Base-by-base conservation (phyloP, 2,888 invertebrate genomes). In the Napeogenes sylphis region DNA sequence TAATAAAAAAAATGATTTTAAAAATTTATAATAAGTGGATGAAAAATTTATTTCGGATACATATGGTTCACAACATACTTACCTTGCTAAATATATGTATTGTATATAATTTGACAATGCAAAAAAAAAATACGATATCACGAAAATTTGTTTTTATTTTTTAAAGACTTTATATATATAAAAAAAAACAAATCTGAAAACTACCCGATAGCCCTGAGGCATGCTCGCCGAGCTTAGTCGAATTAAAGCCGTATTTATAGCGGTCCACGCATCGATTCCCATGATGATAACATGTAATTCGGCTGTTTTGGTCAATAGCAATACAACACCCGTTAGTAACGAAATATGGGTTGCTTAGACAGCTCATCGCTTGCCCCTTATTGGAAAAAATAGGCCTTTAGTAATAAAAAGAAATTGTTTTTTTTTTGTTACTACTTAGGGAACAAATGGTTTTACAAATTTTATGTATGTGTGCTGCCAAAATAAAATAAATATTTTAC, bases 191-290 rank as follows among this genome's bases (percentile, higher is more conserved):
- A 6, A 47, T 3, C 47, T 21, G 21, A 51, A 45, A 61, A 45
- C 46, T 45, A 55, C n/a, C 59, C 54, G 66, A 53, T 66, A 72
- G 60, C 71, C 71, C 71, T 71, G 60, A 61, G 55, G 58, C 33
- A 51, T 55, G 51, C 57, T 65, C 64, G 59, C 64, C 62, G 63
- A 66, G 71, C 70, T 68, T 67, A 70, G 70, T 61, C 67, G 72
- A 73, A 73, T 74, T 73, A 73, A 75, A 75, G 70, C 73, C 69
- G 68, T 76, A 77, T 76, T 76, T 77, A 76, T 76, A 72, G 72
- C 71, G 76, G 76, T 76, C 72, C 71, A 71, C 73, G 70, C 72
- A 73, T 75, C 70, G 73, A 74, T 74, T 77, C 75, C 79, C 77
- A 71, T 70, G 75, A 71, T 72, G 72, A 72, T 75, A 72, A 71